A percentile compares a stretch with the other conserved stretches of the same genome.
Conservation (phyloP, 2,888 invertebrate genomes). For the Argyresthia albistria region DNA sequence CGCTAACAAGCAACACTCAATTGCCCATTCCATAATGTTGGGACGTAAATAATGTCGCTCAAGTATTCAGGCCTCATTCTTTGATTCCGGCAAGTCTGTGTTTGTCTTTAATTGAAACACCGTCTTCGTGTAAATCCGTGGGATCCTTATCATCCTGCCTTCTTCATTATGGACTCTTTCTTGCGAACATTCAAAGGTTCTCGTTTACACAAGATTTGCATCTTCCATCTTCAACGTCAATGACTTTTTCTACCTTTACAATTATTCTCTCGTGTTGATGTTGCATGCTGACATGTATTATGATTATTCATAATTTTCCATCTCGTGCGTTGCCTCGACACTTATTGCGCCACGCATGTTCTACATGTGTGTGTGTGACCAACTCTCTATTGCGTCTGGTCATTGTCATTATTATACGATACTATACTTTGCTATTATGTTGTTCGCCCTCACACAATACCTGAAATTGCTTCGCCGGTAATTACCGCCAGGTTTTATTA, state of each 20-base stretch:
- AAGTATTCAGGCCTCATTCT: no score
- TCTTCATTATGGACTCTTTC: no score
- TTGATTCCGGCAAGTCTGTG: no score
- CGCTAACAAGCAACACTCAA: not conserved
- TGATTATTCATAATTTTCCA: not conserved
- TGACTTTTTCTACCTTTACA: no score
- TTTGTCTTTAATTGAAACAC: no score
- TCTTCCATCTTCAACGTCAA: no score
- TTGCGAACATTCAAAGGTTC: no score
- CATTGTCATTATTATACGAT: constrained; percentile 13
- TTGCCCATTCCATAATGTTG: not conserved
- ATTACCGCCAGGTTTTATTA: constrained; percentile 10
- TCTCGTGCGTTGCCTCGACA: not conserved
- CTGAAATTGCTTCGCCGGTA: constrained; percentile 16
- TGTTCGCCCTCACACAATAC: constrained; percentile 20
- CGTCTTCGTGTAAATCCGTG: no score
- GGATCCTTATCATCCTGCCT: no score
- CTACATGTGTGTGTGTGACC: not conserved
- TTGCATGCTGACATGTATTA: not conserved
- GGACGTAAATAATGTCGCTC: not conserved
- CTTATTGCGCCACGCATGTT: not conserved
- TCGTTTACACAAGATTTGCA: no score
- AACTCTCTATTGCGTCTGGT: constrained; percentile 10
- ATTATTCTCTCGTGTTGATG: no score
- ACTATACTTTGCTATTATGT: constrained; percentile 18